phyloP scores from a whole-genome alignment of 2,113 vertebrate species.

The Miniopterus natalensis region DNA sequence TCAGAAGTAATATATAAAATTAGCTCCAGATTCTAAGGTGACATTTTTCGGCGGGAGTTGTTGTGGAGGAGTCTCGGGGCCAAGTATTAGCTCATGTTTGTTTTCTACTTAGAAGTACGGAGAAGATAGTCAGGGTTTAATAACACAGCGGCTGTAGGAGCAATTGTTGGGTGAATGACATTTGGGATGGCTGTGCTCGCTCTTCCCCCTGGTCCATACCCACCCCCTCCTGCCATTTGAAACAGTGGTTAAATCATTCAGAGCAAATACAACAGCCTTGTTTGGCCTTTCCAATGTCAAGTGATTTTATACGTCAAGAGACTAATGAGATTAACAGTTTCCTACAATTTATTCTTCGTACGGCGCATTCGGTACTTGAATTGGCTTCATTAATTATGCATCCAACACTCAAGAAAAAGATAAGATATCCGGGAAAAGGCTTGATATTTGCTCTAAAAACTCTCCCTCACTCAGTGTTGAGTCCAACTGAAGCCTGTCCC shows the following conservation, averaged over 20 bases:
- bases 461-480: neutral
- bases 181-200: neutral
- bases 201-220: neutral
- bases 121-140: neutral
- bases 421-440: conserved; percentile 7
- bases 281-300: neutral
- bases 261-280: neutral
- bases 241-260: neutral
- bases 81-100: neutral
- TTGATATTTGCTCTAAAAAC: conserved; percentile 23
- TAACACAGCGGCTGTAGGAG: neutral
- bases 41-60: neutral
- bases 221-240: neutral
- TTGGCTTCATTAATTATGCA: conserved; percentile 58
- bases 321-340: conserved; percentile 45
- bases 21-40: neutral
- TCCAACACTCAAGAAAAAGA: conserved; percentile 1
- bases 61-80: neutral
- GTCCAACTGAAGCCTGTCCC: neutral
- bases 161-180: neutral
- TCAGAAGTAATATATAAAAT: neutral
- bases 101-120: neutral
- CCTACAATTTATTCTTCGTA: conserved; percentile 54
- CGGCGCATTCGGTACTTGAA: neutral
- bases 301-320: neutral